These are phyloP conservation scores for Lepidotrigona ventralis DNA, from an alignment of 1,140 invertebrate species.

Conservation along the genomic window DNA sequence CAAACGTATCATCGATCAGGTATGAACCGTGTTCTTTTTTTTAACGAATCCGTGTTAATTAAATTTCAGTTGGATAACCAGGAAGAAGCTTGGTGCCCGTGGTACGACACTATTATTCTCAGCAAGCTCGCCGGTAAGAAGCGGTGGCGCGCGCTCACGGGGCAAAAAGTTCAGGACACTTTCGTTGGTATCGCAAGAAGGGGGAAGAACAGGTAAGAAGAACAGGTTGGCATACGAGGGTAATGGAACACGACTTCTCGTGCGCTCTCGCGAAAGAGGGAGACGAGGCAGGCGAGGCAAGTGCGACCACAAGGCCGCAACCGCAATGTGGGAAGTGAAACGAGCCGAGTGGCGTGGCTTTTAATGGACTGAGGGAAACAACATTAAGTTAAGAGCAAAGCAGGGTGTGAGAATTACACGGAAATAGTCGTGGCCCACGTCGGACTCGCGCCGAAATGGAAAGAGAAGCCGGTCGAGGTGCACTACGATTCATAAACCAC, in stretches of 20 bases:
- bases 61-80: constrained; percentile 1
- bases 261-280: constrained; percentile 55
- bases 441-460: constrained; percentile 37
- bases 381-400: constrained; percentile 75
- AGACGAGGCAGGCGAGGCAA: constrained; percentile 49
- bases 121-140: constrained; percentile 9
- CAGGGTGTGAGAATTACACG: constrained; percentile 73
- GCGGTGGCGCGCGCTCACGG: not conserved
- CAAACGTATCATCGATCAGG: not conserved
- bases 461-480: constrained; percentile 40
- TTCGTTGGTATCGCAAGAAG: constrained; percentile 47
- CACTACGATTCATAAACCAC: constrained; percentile 79
- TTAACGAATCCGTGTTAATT: constrained; percentile 29
- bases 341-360: constrained; percentile 77
- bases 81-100: constrained; percentile 1
- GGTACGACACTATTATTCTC: constrained; percentile 50
- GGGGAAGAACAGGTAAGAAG: constrained; percentile 48
- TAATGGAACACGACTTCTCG: constrained; percentile 70
- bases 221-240: constrained; percentile 61
- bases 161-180: constrained; percentile 52
- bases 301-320: constrained; percentile 71
- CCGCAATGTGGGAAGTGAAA: constrained; percentile 78
- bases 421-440: constrained; percentile 70
- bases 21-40: not conserved
- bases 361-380: constrained; percentile 79